Percentiles rank a stretch among this genome's conserved stretches.
These are phyloP conservation scores for Hypercompe scribonia DNA, from an alignment of 2,888 invertebrate genomes.

Conservation along the genomic window DNA sequence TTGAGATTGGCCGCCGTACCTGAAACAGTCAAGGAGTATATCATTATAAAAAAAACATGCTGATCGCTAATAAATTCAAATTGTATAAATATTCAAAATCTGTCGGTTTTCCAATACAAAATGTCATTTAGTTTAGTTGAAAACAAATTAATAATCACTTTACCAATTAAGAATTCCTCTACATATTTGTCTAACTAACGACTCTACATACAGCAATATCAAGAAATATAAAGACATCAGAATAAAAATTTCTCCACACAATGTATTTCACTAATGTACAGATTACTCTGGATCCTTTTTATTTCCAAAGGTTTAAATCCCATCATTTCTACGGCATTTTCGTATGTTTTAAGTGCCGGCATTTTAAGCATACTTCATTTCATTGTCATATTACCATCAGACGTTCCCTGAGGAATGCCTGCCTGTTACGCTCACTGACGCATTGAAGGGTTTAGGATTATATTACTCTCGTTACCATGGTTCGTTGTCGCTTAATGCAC, in stretches of 20 bases:
- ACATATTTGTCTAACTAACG: not conserved
- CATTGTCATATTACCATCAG: conserved; percentile 20
- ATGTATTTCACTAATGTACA: not conserved
- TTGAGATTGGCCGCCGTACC: too few relatives aligned
- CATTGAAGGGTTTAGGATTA: conserved; percentile 19
- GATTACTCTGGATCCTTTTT: not conserved
- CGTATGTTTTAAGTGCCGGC: conserved; percentile 8
- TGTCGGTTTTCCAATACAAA: too few relatives aligned
- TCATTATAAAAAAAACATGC: too few relatives aligned
- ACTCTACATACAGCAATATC: not conserved
- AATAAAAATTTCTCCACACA: not conserved
- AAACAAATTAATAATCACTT: too few relatives aligned
- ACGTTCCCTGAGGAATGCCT: conserved; percentile 15
- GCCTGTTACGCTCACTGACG: conserved; percentile 4
- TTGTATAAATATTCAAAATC: too few relatives aligned
- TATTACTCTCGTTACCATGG: conserved; percentile 13
- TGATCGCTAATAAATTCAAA: too few relatives aligned
- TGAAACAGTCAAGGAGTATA: too few relatives aligned
- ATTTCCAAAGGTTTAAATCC: not conserved
- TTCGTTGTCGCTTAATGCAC: conserved; percentile 9
- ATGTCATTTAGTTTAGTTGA: too few relatives aligned
- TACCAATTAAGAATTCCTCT: too few relatives aligned
- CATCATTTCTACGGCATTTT: not conserved
- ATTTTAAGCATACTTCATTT: conserved; percentile 22
- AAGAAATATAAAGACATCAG: not conserved